These are phyloP conservation scores for Xylota sylvarum DNA, from an alignment of 2,888 invertebrate species.

Conservation along the genomic window DNA sequence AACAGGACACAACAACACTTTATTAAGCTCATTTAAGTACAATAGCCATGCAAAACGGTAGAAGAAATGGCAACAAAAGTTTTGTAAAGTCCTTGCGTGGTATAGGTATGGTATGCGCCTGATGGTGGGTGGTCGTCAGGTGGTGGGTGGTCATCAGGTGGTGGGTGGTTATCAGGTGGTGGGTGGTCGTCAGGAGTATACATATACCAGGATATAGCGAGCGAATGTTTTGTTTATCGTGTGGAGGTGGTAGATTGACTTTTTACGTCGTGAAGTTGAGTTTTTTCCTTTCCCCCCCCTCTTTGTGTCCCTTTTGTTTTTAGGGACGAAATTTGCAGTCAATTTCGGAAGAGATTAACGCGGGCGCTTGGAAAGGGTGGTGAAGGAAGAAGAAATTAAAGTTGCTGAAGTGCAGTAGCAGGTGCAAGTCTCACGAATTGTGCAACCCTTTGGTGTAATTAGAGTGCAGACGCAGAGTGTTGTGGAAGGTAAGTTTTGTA, in stretches of 20 bases:
- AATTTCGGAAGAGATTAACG: constrained; percentile 39
- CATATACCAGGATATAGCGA: neutral
- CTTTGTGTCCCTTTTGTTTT: neutral
- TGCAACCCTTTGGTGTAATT: constrained; percentile 54
- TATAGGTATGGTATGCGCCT: neutral
- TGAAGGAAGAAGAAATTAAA: constrained; percentile 20
- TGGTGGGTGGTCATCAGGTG: neutral
- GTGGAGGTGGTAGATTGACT: constrained; percentile 49
- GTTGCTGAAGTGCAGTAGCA: constrained; percentile 44
- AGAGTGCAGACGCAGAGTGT: constrained; percentile 31
- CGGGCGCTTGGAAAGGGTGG: neutral
- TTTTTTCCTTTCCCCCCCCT: neutral
- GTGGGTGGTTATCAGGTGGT: neutral
- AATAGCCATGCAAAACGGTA: constrained; percentile 59
- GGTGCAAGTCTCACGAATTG: constrained; percentile 43
- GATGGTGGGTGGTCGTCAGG: constrained; percentile 19
- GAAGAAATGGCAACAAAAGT: constrained; percentile 32
- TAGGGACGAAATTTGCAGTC: constrained; percentile 34
- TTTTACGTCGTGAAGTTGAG: constrained; percentile 35
- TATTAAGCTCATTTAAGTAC: constrained; percentile 70
- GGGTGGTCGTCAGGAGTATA: neutral
- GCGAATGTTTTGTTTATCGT: constrained; percentile 40
- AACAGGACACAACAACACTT: constrained; percentile 65
- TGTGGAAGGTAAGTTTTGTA: neutral
- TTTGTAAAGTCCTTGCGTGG: constrained; percentile 31